These are phyloP conservation scores for Tolypeutes matacus DNA, from an alignment of 2,797 vertebrate species.

Conservation along the genomic window DNA sequence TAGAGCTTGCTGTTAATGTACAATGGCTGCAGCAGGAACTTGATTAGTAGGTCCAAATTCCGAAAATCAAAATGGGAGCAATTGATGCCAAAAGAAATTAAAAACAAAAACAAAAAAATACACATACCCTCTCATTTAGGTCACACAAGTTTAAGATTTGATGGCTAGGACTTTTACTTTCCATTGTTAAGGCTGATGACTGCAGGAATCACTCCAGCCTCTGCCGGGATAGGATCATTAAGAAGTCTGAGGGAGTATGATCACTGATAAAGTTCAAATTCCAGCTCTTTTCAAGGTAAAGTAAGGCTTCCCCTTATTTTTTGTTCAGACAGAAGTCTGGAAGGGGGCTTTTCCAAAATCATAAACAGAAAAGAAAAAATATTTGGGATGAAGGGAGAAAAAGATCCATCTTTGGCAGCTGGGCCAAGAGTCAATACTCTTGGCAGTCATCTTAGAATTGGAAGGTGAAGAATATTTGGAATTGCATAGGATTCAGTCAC, in stretches of 20 bases:
- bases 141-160: not conserved
- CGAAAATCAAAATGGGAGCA: not conserved
- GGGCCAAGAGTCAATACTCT: not conserved
- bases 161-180: slow-evolving; percentile 17
- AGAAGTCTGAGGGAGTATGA: not conserved
- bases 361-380: not conserved
- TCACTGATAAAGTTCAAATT: not conserved
- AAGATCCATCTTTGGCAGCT: not conserved
- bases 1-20: not conserved
- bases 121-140: not conserved
- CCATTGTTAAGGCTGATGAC: not conserved
- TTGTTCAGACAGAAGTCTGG: slow-evolving; percentile 20
- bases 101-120: slow-evolving; percentile 1
- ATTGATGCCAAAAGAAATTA: slow-evolving; percentile 20
- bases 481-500: not conserved
- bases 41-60: not conserved
- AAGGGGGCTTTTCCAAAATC: not conserved
- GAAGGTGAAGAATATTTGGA: not conserved
- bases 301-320: not conserved
- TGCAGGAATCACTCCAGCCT: not conserved
- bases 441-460: not conserved
- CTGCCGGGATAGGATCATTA: not conserved
- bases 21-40: not conserved
- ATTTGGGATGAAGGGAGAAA: not conserved
- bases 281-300: slow-evolving; percentile 5